Evolutionary conservation across 2,797 vertebrate species (phyloP), one percentile per base, ranked within the genome.

Genomic region (Melanotaenia maccullochi): DNA sequence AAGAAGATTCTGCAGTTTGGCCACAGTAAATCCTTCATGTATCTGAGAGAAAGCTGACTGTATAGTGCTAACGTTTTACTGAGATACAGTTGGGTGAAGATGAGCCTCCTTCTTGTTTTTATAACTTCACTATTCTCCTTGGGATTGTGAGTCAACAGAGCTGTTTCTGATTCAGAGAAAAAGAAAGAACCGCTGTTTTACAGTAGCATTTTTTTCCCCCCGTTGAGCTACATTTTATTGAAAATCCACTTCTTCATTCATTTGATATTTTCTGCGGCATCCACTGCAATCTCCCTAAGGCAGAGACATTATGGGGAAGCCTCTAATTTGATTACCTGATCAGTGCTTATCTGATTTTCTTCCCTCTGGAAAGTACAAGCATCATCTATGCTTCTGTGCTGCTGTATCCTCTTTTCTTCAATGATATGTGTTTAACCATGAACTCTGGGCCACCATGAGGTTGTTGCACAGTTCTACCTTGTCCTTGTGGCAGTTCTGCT

Each of bases 261-360:
- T 82, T 91, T 83, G 30, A 71, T 76, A 72, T 83, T 84, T 78
- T 81, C 69, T 28, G 62, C 47, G 67, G 69, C 67, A 68, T 82
- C 70, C 63, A 44, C 47, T 71, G 65, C 78, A 73, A 58, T 86
- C 73, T 83, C 82, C 82, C 76, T 9, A 1, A 76, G 85, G 89
- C 78, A 42, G 68, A 81, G 65, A 69, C 83, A 83, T 91, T 81
- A 87, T 72, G 78, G 78, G 71, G 81, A 85, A 83, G 81, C 81
- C 81, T 83, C 76, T 90, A 83, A 90, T 89, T 85, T 88, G 83
- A 90, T 91, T 90, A 85, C n/a, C 70, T 71, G 85, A 87, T 90
- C 84, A 74, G 75, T 70, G 5, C 72, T 82, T 86, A 87, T 91
- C 87, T 80, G 82, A 89, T 91, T 86, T 78, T 71, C 85, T 65